phyloP scores from a whole-genome alignment of 2,888 invertebrate genomes.

The Dusona sp. region DNA sequence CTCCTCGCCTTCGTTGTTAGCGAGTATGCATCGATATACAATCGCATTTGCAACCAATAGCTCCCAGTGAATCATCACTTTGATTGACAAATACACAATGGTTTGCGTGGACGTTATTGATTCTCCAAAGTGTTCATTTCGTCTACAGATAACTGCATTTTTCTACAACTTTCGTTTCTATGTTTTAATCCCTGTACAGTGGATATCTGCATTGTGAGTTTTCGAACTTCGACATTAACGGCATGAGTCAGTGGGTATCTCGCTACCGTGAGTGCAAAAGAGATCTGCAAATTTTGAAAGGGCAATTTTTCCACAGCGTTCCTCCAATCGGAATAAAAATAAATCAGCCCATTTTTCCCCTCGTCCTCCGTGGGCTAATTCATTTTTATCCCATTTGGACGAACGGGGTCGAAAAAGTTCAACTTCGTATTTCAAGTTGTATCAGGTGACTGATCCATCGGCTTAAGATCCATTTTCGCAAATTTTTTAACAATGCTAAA shows the following conservation, averaged over 20 bases:
- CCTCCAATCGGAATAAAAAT: no score
- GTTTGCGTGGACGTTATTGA: not conserved
- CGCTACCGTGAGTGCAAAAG: no score
- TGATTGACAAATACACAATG: slow-evolving; percentile 5
- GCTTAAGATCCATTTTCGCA: not conserved
- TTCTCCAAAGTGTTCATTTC: not conserved
- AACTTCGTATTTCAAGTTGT: no score
- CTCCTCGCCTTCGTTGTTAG: slow-evolving; percentile 4
- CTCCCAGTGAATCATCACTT: not conserved
- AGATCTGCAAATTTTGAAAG: no score
- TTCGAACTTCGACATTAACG: not conserved
- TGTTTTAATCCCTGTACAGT: not conserved
- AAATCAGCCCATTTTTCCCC: no score
- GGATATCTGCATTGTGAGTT: not conserved
- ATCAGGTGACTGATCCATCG: no score
- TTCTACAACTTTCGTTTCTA: not conserved
- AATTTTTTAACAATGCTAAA: not conserved
- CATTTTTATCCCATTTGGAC: no score
- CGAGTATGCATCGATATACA: slow-evolving; percentile 3
- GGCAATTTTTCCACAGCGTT: no score
- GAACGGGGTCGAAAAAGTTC: no score
- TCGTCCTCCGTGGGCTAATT: no score
- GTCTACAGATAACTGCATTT: not conserved
- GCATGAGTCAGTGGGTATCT: no score
- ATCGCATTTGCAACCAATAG: not conserved